phyloP scores from a whole-genome alignment of 2,113 vertebrate genomes.

The Dipodomys stephensi region DNA sequence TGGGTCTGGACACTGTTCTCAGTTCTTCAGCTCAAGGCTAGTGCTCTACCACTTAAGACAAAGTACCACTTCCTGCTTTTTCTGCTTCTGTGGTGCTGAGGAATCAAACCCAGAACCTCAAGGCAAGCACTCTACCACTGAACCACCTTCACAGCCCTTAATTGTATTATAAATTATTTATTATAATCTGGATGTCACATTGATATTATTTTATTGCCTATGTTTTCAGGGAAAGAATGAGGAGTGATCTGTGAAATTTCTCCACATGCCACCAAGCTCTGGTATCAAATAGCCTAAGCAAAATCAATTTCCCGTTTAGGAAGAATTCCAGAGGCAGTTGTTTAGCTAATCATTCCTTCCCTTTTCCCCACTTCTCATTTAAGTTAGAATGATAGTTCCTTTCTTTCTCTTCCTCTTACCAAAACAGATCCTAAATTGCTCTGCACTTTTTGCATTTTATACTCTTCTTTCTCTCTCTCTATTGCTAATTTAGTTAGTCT shows the following conservation, averaged over 20 bases:
- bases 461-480: background rate
- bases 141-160: background rate
- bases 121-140: too few relatives aligned
- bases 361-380: background rate
- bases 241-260: background rate
- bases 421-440: background rate
- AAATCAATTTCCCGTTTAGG: background rate
- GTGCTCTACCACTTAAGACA: too few relatives aligned
- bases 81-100: too few relatives aligned
- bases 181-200: background rate
- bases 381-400: background rate
- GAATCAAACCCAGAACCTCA: too few relatives aligned
- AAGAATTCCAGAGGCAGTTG: background rate
- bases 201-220: background rate
- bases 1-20: too few relatives aligned
- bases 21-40: too few relatives aligned
- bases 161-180: conserved; percentile 30
- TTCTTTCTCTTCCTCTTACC: conserved; percentile 21
- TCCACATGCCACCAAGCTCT: background rate
- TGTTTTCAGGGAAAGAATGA: background rate
- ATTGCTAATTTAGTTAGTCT: background rate
- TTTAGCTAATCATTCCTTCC: background rate
- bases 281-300: background rate
- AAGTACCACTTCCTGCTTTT: too few relatives aligned
- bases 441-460: background rate